These are phyloP conservation scores for Turdus rufiventris DNA, from an alignment of 2,113 vertebrate genomes.

Conservation along the genomic window DNA sequence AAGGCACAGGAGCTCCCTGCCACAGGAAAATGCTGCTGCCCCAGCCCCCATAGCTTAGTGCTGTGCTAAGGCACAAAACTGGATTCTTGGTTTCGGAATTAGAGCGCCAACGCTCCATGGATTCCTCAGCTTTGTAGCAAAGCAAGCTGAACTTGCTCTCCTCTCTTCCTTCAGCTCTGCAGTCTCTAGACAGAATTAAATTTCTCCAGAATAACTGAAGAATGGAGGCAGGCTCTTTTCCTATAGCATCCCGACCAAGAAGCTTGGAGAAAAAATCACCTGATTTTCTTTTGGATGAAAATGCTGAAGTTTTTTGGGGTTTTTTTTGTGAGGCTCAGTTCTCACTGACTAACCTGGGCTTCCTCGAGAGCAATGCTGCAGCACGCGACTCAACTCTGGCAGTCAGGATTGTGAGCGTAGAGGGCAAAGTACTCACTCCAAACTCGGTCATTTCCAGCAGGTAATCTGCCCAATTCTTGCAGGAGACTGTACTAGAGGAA, in stretches of 20 bases:
- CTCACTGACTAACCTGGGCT: neutral
- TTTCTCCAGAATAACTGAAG: neutral
- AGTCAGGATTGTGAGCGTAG: neutral
- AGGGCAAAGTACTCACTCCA: neutral
- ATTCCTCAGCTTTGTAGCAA: neutral
- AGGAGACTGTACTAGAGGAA: neutral
- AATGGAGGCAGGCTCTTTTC: neutral
- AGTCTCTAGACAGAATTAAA: neutral
- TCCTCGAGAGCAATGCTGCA: neutral
- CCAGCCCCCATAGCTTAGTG: neutral
- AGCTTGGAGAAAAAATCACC: neutral
- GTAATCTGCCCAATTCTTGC: neutral
- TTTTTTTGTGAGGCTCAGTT: neutral
- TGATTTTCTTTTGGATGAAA: neutral
- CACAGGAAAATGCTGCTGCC: neutral
- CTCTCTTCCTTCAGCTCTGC: neutral
- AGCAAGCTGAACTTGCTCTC: neutral
- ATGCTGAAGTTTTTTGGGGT: neutral
- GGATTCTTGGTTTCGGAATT: neutral
- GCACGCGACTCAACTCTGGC: rapidly evolving
- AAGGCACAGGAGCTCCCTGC: neutral
- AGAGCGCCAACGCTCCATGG: rapidly evolving
- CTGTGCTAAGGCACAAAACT: neutral
- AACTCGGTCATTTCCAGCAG: neutral
- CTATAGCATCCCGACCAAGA: rapidly evolving